Evolutionary conservation across 1,140 invertebrate species (phyloP).

Genomic region (Cotesia glomerata): DNA sequence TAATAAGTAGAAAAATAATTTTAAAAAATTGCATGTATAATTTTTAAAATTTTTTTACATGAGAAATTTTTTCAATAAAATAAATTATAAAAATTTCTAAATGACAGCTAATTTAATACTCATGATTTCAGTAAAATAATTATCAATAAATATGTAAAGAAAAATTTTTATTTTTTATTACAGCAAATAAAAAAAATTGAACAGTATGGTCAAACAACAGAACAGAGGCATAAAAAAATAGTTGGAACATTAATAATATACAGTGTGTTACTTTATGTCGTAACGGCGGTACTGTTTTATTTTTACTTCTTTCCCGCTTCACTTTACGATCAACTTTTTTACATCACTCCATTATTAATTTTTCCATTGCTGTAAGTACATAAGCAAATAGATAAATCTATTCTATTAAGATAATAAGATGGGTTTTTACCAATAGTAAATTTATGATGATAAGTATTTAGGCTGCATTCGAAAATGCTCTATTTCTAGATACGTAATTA

Average conservation of each 20-base stretch:
- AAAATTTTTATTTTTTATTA: constrained; percentile 37
- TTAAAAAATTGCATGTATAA: neutral
- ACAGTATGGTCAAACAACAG: constrained; percentile 77
- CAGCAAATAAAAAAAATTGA: constrained; percentile 82
- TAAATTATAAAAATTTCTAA: constrained; percentile 1
- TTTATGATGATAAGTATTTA: neutral
- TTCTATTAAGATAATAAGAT: constrained; percentile 17
- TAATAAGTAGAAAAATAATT: no score
- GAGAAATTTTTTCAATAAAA: constrained; percentile 27
- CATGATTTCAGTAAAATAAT: no score
- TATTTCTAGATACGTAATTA: neutral
- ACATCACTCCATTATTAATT: constrained; percentile 74
- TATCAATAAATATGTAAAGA: no score
- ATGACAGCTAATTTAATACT: no score
- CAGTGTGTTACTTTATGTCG: constrained; percentile 80
- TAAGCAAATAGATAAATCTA: constrained; percentile 25
- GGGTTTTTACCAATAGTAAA: no score
- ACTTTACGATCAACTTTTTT: constrained; percentile 73
- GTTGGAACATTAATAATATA: constrained; percentile 80
- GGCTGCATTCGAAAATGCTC: neutral
- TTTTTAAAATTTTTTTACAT: constrained; percentile 21
- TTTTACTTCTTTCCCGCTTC: constrained; percentile 77
- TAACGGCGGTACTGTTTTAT: constrained; percentile 77
- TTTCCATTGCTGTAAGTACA: constrained; percentile 81
- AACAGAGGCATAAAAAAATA: constrained; percentile 79